These are phyloP conservation scores for Poeciliopsis presidionis DNA, from an alignment of 2,797 vertebrate species.

Conservation along the genomic window DNA sequence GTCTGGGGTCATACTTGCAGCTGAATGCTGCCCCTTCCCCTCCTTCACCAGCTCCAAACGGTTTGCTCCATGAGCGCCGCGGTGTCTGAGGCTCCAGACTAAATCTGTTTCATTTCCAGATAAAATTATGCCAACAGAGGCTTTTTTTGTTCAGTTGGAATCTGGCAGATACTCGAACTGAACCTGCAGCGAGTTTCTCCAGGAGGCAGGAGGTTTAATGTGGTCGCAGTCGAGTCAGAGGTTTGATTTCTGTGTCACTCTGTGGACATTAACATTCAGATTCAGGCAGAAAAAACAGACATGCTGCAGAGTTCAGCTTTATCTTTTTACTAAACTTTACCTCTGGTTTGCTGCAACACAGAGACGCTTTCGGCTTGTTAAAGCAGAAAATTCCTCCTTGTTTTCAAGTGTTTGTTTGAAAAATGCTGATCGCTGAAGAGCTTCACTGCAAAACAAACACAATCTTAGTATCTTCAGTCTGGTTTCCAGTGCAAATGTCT, in stretches of 20 bases:
- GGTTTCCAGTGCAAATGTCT: no score
- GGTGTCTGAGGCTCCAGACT: not conserved
- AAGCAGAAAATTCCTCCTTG: not conserved
- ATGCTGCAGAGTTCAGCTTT: not conserved
- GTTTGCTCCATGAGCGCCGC: not conserved
- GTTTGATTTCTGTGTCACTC: conserved; percentile 5
- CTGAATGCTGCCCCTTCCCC: not conserved
- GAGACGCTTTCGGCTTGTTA: not conserved
- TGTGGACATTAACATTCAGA: conserved; percentile 6
- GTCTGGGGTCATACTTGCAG: not conserved
- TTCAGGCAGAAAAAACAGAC: conserved; percentile 29
- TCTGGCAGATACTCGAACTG: not conserved
- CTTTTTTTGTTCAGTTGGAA: conserved; percentile 24
- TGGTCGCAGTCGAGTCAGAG: not conserved
- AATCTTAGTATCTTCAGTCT: no score
- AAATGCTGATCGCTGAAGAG: not conserved
- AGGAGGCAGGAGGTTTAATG: conserved; percentile 20
- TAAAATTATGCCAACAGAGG: conserved; percentile 10
- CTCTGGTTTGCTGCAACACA: not conserved
- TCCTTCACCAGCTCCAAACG: not conserved
- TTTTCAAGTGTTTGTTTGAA: not conserved
- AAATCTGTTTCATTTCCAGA: conserved; percentile 17
- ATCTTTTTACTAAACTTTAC: not conserved
- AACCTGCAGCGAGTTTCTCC: not conserved
- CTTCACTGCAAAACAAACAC: no score